Conservation (phyloP, 2,888 invertebrate species). For the Epinotia brunnichana region DNA sequence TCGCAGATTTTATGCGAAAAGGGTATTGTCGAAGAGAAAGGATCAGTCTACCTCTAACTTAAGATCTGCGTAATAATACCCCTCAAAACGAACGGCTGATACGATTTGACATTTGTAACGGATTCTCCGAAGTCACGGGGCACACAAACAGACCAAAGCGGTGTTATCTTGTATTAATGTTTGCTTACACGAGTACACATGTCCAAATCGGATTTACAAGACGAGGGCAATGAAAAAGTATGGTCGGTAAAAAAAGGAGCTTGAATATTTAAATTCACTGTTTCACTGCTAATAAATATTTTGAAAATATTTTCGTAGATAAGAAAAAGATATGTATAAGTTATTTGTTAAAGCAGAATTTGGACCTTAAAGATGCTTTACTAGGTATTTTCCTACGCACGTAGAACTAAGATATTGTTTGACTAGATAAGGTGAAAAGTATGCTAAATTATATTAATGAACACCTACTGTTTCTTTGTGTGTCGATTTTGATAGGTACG, state of each 20-base stretch:
- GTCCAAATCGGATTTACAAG: constrained; percentile 80
- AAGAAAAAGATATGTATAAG: too few relatives aligned
- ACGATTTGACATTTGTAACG: constrained; percentile 25
- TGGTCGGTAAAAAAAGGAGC: constrained; percentile 59
- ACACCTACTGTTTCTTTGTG: too few relatives aligned
- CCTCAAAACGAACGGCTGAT: constrained; percentile 14
- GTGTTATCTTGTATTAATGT: constrained; percentile 77
- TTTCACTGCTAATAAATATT: background rate
- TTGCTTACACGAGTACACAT: constrained; percentile 77
- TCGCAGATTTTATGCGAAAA: too few relatives aligned
- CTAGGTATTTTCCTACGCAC: too few relatives aligned
- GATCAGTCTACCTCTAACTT: background rate
- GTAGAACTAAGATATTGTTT: too few relatives aligned
- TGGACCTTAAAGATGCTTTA: background rate
- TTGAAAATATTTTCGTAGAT: background rate
- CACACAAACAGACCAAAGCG: constrained; percentile 68
- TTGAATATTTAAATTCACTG: background rate
- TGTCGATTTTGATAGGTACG: too few relatives aligned
- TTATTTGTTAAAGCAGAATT: background rate
- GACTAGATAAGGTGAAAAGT: too few relatives aligned
- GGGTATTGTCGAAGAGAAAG: too few relatives aligned
- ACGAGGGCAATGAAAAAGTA: constrained; percentile 55
- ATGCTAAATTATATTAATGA: too few relatives aligned
- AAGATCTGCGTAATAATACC: background rate
- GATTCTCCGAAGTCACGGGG: constrained; percentile 40